Evolutionary conservation across 2,113 vertebrate genomes (phyloP), one percentile per base, ranked within the genome.

Genomic region (Pelmatolapia mariae): DNA sequence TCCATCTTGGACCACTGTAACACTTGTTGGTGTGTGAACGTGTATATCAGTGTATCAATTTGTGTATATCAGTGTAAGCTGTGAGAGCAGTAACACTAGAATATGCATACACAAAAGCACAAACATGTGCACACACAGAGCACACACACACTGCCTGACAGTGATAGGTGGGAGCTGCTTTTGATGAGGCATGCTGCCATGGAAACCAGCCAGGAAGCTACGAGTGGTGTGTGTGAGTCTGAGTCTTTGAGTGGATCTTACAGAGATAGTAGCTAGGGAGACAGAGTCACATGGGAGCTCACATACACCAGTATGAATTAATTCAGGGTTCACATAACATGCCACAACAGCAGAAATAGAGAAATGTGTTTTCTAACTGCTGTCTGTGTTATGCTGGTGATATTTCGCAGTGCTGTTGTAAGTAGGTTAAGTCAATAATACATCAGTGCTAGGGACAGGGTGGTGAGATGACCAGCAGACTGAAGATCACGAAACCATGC

Each of bases 211-310:
- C 90, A 89, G 90, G 86, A 92, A 91, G 89, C 91, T 82, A 57
- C 29, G 2, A 78, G 85, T 16, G 73, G 38, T 8, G 26, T 10
- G 47, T 16, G 61, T 10, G 63, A 24, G 83, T 83, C 80, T 84
- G 89, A 15, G 83, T 82, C 84, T 86, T 86, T 29, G 84, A 82
- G 83, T 59, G 89, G 93, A 91, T 94, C 85, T 86, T 56, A 31
- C 86, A 86, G 40, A 82, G 94, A 94, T 94, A 93, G 91, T 94
- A 82, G 88, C 92, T 66, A 85, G 50, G 91, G 93, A 91, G 59
- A 95, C 90, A 71, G 84, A 8, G 53, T 81, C 85, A 38, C 80
- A 80, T n/a, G 33, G 85, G 24, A 89, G 68, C 86, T 57, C 53
- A 36, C 59, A 11, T 36, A n/a, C 59, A 22, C 5, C 3, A 16